phyloP scores from a whole-genome alignment of 2,797 vertebrate species.

The Naso thynnoides region DNA sequence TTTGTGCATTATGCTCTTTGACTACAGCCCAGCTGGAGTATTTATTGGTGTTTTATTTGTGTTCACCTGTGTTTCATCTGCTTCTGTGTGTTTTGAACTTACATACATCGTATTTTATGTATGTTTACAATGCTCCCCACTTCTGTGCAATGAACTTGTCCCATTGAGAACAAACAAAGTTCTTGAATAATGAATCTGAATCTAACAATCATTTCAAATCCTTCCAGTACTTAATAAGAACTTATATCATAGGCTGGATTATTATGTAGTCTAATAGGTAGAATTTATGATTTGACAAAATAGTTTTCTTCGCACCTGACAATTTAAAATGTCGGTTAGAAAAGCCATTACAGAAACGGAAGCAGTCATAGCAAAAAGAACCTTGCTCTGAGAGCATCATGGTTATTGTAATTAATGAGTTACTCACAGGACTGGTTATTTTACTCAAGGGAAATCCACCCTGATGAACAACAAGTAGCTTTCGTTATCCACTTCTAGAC shows the following conservation, averaged over 20 bases:
- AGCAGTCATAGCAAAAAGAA: constrained; percentile 3
- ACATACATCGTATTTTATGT: too few species aligned
- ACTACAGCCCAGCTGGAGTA: too few species aligned
- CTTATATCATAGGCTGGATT: neutral
- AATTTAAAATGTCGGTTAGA: neutral
- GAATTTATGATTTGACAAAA: too few species aligned
- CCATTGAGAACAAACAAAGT: too few species aligned
- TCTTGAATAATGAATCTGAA: too few species aligned
- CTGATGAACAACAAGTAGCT: constrained; percentile 45
- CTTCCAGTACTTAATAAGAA: neutral
- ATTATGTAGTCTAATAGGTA: too few species aligned
- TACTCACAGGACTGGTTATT: constrained; percentile 38
- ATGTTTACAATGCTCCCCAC: too few species aligned
- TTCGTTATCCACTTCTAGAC: constrained; percentile 38
- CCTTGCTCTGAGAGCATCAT: neutral
- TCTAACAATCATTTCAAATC: neutral
- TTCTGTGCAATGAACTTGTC: too few species aligned
- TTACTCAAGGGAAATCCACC: constrained; percentile 54
- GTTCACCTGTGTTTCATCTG: too few species aligned
- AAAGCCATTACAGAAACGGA: neutral
- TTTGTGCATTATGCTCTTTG: too few species aligned
- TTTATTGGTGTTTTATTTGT: too few species aligned
- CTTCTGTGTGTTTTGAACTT: too few species aligned
- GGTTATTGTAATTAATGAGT: constrained; percentile 39
- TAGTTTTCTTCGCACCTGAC: neutral